These are phyloP conservation scores for Patella pellucida DNA, from an alignment of 2,888 invertebrate genomes.

Conservation along the genomic window DNA sequence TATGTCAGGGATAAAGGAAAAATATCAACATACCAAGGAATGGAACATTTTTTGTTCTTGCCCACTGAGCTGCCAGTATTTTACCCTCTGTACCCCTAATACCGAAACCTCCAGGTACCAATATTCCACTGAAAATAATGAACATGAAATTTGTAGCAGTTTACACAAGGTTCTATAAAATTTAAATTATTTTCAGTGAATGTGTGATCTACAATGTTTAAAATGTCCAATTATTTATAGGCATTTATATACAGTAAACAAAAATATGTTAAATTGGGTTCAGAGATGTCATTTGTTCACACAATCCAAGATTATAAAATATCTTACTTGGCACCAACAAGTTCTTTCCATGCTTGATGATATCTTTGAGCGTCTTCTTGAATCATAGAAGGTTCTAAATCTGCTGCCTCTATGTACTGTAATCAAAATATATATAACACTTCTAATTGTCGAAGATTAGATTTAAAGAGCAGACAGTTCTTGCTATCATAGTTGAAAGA, in stretches of 20 bases:
- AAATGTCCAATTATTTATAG: not conserved
- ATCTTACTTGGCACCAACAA: constrained; percentile 78
- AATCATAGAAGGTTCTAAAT: constrained; percentile 84
- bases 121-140: constrained; percentile 80
- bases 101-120: constrained; percentile 98
- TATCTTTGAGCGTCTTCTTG: constrained; percentile 85
- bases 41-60: constrained; percentile 89
- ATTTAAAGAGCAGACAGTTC: too few species aligned
- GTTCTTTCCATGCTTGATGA: constrained; percentile 92
- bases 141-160: too few species aligned
- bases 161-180: too few species aligned
- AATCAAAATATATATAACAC: constrained; percentile 34
- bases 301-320: not conserved
- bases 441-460: too few species aligned
- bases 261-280: not conserved
- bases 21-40: constrained; percentile 80
- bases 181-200: too few species aligned
- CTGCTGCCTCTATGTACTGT: constrained; percentile 90
- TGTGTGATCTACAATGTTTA: too few species aligned
- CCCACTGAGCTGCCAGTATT: constrained; percentile 93
- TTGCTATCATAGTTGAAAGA: too few species aligned
- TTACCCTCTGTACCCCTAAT: constrained; percentile 96
- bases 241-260: not conserved
- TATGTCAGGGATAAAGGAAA: not conserved
- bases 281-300: not conserved